Evolutionary conservation across 2,797 vertebrate genomes (phyloP), one percentile per base, ranked within the genome.

Genomic region (Siniperca undulata): DNA sequence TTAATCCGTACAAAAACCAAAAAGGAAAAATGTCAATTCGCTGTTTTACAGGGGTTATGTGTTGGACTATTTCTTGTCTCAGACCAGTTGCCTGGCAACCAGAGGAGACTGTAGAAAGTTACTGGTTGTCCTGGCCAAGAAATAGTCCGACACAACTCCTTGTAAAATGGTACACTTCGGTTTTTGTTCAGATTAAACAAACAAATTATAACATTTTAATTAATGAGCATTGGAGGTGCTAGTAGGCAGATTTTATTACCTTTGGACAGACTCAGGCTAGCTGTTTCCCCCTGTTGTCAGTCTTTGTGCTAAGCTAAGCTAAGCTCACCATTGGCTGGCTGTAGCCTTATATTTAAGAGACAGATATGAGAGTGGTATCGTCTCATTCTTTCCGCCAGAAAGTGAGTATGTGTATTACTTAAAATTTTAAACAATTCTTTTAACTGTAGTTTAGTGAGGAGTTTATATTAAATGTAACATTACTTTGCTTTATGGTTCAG

Each of bases 341-440:
- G 12, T n/a, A 50, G 53, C 30, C 24, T 44, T 6, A 48, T 67
- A 42, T 70, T 70, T 40, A 64, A 17, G 3, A 42, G 9, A 82
- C 20, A 48, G 12, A 40, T 52, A 59, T 24, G 1, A 53, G 3
- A 44, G 27, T 14, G 6, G 13, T 13, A 12, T 53, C 56, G 27
- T 70, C 13, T 40, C 4, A 59, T 58, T 42, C 16, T 59, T 34
- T 48, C 20, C 22, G 19, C 53, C n/a, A 53, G 14, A 48, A 44
- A 55, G 20, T 24, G 24, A 53, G 20, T 56, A 36, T 38, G 19
- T 20, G 19, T 66, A 14, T 66, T 61, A 78, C 12, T 11, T 42
- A 30, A 75, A 88, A 78, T 48, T 38, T 72, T 53, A 17, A 74
- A 60, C n/a, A 24, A 5, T 36, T 71, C 22, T 48, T 83, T 83